Evolutionary conservation across 2,113 vertebrate genomes (phyloP), one percentile per base, ranked within the genome.

Genomic region (Amia ocellicauda): DNA sequence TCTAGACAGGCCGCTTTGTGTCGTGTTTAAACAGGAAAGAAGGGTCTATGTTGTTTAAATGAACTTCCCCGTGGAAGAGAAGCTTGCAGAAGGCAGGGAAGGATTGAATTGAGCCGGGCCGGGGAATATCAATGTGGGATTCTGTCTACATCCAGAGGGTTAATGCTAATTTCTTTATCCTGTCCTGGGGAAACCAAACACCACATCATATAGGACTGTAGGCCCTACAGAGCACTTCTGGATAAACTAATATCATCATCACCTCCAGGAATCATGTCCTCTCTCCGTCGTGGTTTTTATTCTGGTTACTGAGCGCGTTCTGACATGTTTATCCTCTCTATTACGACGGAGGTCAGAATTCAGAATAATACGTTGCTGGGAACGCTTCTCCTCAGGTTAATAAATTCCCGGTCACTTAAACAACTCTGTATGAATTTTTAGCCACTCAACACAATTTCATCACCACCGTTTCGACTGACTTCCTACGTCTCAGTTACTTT

Each of bases 81-180:
- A 22, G 7, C 10, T 11, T 52, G n/a, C 50, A 3, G 10, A 1
- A 22, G 22, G 1, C 1, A 52, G 19, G 22, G 9, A 5, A 26
- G 10, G 2, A 27, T 28, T 26, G 26, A 55, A 55, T 14, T 24
- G 45, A 14, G 7, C 27, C 17, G 17, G n/a, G n/a, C n/a, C 3
- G 17, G 19, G 7, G n/a, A 9, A 56, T 17, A 8, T 28, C 19
- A 26, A 31, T 5, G 3, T 23, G 1, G 20, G 5, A 52, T 31
- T 27, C 27, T 55, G 50, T 16, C 14, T 28, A 9, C 4, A 29
- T 29, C 11, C 55, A 3, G 22, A 9, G 17, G 19, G 51, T 53
- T 56, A 42, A 58, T 66, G 51, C 58, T 45, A 55, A 42, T 45
- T 40, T 66, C 19, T 36, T 66, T 49, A 36, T 43, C 54, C 63